Base-by-base conservation (phyloP, 1,140 invertebrate genomes). In the Schlechtendalia chinensis region DNA sequence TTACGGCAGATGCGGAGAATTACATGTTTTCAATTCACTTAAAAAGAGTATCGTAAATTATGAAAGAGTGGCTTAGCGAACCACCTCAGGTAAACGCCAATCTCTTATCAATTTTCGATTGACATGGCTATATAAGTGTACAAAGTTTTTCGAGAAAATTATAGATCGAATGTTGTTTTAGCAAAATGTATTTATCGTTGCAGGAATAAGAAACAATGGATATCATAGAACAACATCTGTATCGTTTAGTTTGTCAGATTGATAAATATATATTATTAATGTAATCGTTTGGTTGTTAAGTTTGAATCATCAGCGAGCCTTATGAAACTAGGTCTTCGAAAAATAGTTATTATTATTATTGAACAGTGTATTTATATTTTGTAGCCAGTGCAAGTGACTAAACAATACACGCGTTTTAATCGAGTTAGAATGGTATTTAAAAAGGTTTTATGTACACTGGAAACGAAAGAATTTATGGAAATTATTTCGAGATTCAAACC, bases 101-200 rank as follows among this genome's bases (percentile, higher is more conserved):
- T 67, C 17, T 67, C 11, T 67, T 11, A 67, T 67, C 63, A 67
- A 19, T n/a, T 67, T 67, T 39, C 39, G 32, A 67, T 65, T 45
- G 63, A 32, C 32, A 67, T 11, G 17, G 19, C 17, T 39, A n/a
- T n/a, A n/a, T n/a, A 39, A 39, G 29, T n/a, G 19, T 11, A 39
- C 19, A 63, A 65, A 65, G 29, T 32, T 65, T 65, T 65, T 19
- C n/a, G 29, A 32, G 11, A 19, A n/a, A 39, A 22, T 19, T 67
- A 45, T 39, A 45, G 22, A 67, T 45, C 39, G 10, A 22, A 67
- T 39, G 22, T 2, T 5, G 32, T 39, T 67, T 39, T 63, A 29
- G 6, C 19, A 63, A n/a, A 32, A 65, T 19, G n/a, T 32, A 65
- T 16, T 16, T 29, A 63, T 32, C 29, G n/a, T n/a, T 14, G 16